Evolutionary conservation across 1,140 invertebrate genomes (phyloP).

Genomic region (Drosophila bipectinata): DNA sequence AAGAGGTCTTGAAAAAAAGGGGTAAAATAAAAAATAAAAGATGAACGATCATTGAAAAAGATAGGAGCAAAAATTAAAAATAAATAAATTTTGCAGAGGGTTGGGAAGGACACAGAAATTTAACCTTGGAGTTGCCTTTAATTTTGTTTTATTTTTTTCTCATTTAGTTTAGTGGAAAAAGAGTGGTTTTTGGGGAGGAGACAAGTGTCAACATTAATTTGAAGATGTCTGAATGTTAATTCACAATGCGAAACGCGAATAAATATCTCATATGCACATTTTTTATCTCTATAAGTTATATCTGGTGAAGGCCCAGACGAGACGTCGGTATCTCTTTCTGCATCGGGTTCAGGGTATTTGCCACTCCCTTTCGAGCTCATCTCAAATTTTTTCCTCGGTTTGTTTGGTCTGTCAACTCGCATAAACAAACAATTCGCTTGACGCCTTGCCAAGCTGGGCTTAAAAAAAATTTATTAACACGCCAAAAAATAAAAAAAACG

Average conservation of each 20-base stretch:
- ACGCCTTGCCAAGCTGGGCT: slow-evolving; percentile 46
- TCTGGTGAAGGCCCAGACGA: slow-evolving; percentile 15
- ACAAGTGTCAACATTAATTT: slow-evolving; percentile 79
- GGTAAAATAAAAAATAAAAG: neutral
- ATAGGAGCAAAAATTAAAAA: neutral
- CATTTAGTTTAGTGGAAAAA: slow-evolving; percentile 11
- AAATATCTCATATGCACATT: slow-evolving; percentile 66
- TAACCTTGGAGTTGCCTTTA: slow-evolving; percentile 56
- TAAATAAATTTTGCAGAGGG: slow-evolving; percentile 22
- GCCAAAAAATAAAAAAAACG: slow-evolving; percentile 14
- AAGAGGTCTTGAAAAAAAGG: neutral
- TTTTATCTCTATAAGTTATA: slow-evolving; percentile 58
- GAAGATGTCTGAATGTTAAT: slow-evolving; percentile 67
- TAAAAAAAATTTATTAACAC: slow-evolving; percentile 18
- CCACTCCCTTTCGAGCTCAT: slow-evolving; percentile 59
- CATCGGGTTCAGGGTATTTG: slow-evolving; percentile 59
- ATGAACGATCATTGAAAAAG: slow-evolving; percentile 1
- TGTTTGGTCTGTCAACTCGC: slow-evolving; percentile 68
- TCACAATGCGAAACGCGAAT: slow-evolving; percentile 65
- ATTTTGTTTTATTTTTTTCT: slow-evolving; percentile 44
- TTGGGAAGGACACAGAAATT: neutral
- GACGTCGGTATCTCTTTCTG: slow-evolving; percentile 44
- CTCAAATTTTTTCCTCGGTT: slow-evolving; percentile 52
- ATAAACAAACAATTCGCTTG: slow-evolving; percentile 73
- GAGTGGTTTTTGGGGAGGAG: slow-evolving; percentile 31